Base-by-base conservation (phyloP, 2,888 invertebrate species). In the Tupiocoris notatus region DNA sequence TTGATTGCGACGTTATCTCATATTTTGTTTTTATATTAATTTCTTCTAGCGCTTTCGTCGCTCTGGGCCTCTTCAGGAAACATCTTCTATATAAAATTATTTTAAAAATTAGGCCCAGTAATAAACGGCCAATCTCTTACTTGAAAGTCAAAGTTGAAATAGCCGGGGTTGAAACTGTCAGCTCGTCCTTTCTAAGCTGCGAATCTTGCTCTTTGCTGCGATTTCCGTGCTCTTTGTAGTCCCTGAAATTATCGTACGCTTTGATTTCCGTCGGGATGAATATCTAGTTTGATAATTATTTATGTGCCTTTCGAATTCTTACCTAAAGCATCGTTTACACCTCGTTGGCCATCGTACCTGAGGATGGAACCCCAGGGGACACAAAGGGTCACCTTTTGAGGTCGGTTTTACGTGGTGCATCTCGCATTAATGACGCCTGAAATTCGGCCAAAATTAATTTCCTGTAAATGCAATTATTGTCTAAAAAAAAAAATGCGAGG, bases 311-410 rank as follows among this genome's bases (percentile, higher is more conserved):
- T 39, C 22, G 23, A 2, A 61, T 17, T 61, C 79, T 81, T 84
- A 90, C 89, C 92, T 89, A 87, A 95, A 95, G 85, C 95, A 96
- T 81, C 95, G 88, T 86, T 95, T 95, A 86, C 95, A 95, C 82
- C 95, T 88, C 77, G 95, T 95, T 66, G 95, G 95, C 93, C 95
- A 95, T 82, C 95, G 89, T 81, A 95, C 94, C 86, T 96, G 95
- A 78, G 96, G 95, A 86, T 95, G 94, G 85, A 96, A 96, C 63
- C 96, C 96, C 83, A 95, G 86, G 79, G 95, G 95, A 84, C 95
- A 95, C 81, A 95, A 85, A 79, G 94, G 92, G 85, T 95, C 95
- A 82, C 92, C 92, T 85, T 93, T 94, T 83, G 91, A 91, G 83
- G 91, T 85, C 59, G 91, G 90, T 84, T 91, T 91, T 83, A 91